These are phyloP conservation scores for Netelia melanura DNA, from an alignment of 2,888 invertebrate genomes.

Conservation along the genomic window DNA sequence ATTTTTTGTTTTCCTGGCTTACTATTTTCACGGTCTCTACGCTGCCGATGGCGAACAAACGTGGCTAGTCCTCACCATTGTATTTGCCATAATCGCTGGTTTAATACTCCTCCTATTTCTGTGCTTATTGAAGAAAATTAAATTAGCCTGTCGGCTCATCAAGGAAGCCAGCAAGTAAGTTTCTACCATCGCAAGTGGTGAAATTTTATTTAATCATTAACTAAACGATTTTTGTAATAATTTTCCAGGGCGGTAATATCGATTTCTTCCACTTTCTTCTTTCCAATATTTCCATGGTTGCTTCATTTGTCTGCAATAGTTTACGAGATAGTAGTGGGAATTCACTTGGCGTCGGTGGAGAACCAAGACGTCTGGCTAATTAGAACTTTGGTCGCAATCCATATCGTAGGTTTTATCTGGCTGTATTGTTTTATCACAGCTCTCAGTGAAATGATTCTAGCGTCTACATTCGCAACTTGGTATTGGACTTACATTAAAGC, in stretches of 20 bases:
- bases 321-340: slow-evolving; percentile 90
- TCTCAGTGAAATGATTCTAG: slow-evolving; percentile 95
- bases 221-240: slow-evolving; percentile 14
- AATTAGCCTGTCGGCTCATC: slow-evolving; percentile 95
- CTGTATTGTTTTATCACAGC: slow-evolving; percentile 95
- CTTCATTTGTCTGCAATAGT: slow-evolving; percentile 91
- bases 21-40: slow-evolving; percentile 69
- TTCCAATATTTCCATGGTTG: slow-evolving; percentile 96
- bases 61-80: slow-evolving; percentile 90
- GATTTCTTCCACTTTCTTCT: slow-evolving; percentile 93
- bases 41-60: slow-evolving; percentile 52
- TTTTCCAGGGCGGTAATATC: slow-evolving; percentile 93
- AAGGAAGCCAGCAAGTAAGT: slow-evolving; percentile 95
- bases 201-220: slow-evolving; percentile 7
- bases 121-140: slow-evolving; percentile 93
- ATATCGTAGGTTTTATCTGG: slow-evolving; percentile 96
- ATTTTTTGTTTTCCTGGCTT: slow-evolving; percentile 89
- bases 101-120: slow-evolving; percentile 91
- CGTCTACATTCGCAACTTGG: slow-evolving; percentile 95
- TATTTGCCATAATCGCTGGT: slow-evolving; percentile 87
- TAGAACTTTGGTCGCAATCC: slow-evolving; percentile 85
- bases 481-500: slow-evolving; percentile 90
- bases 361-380: slow-evolving; percentile 82
- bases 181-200: not conserved
- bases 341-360: slow-evolving; percentile 91